These are phyloP conservation scores for Tuberolachnus salignus DNA, from an alignment of 2,888 invertebrate genomes.

Conservation along the genomic window DNA sequence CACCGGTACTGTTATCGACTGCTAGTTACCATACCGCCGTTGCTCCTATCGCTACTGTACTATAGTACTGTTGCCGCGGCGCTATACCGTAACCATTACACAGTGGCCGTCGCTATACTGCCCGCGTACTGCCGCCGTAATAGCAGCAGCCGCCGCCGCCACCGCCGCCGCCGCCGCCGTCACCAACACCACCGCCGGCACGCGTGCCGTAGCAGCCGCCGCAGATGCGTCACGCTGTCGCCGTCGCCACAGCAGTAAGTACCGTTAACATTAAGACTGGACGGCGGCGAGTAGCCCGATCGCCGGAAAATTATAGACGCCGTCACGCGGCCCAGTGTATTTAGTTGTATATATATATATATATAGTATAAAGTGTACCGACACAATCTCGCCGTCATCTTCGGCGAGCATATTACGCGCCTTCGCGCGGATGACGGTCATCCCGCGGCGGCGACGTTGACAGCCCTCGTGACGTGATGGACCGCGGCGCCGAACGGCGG, in stretches of 20 bases:
- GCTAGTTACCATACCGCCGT: no score
- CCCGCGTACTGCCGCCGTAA: not conserved
- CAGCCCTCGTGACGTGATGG: not conserved
- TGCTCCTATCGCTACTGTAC: no score
- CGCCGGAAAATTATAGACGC: not conserved
- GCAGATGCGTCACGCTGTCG: no score
- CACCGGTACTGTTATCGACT: no score
- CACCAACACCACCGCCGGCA: no score
- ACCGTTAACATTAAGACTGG: no score
- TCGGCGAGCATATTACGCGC: not conserved
- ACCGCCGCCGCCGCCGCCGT: not conserved
- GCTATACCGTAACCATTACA: not conserved
- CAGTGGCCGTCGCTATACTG: not conserved
- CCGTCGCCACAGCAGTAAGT: no score
- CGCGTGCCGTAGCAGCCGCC: not conserved
- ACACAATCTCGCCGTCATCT: not conserved
- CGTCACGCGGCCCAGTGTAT: not conserved
- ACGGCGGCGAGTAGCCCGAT: not conserved
- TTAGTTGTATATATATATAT: no score
- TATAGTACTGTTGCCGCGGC: not conserved
- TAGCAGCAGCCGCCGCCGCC: not conserved
- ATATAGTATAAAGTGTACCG: no score
- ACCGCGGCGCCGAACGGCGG: not conserved
- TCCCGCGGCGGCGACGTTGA: conserved; percentile 4
- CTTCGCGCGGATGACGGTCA: conserved; percentile 18